These are phyloP conservation scores for Daboia siamensis DNA, from an alignment of 2,113 vertebrate genomes.

Conservation along the genomic window DNA sequence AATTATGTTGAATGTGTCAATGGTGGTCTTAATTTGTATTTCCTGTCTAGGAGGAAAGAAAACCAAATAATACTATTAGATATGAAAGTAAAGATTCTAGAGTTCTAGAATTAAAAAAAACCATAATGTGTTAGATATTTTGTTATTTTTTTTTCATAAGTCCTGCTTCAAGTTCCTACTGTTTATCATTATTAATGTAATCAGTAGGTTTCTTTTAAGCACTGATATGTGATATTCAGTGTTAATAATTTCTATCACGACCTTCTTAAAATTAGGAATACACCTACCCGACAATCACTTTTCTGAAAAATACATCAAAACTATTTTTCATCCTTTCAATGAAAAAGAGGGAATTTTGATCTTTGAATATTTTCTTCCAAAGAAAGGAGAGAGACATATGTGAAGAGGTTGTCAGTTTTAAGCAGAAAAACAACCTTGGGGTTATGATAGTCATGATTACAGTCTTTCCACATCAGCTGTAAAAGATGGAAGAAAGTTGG, in stretches of 20 bases:
- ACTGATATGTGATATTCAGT: neutral
- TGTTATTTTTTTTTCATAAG: neutral
- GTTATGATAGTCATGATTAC: neutral
- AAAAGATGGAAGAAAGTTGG: neutral
- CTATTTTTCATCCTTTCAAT: neutral
- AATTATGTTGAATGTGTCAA: neutral
- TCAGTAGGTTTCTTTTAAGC: neutral
- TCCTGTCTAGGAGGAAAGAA: neutral
- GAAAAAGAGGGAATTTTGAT: too few relatives aligned
- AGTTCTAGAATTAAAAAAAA: neutral
- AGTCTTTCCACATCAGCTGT: neutral
- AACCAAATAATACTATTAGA: neutral
- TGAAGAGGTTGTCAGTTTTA: neutral
- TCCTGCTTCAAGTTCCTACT: neutral
- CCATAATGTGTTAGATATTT: neutral
- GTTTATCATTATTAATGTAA: neutral
- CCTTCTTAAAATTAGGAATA: neutral
- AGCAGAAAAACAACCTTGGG: neutral
- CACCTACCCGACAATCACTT: neutral
- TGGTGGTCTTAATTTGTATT: neutral
- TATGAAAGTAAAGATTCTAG: neutral
- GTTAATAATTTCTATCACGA: neutral
- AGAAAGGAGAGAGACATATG: neutral
- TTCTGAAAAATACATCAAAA: neutral
- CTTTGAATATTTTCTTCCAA: too few relatives aligned